phyloP scores from a whole-genome alignment of 2,113 vertebrate species.

The Marmota monax region DNA sequence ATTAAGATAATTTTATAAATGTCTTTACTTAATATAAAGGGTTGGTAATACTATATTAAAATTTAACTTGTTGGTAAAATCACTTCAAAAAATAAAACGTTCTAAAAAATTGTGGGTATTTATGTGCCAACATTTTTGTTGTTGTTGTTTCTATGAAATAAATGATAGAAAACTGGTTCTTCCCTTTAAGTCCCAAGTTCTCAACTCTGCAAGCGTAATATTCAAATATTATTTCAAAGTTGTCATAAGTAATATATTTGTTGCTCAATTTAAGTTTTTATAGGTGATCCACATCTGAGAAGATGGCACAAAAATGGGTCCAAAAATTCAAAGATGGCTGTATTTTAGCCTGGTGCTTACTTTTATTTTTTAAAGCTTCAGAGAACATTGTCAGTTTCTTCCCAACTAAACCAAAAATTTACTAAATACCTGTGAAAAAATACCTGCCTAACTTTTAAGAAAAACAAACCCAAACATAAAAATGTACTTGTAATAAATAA shows the following conservation, averaged over 20 bases:
- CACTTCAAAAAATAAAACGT: constrained; percentile 19
- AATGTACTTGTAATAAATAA: constrained; percentile 44
- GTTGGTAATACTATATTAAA: neutral
- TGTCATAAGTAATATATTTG: no score
- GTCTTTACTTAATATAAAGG: neutral
- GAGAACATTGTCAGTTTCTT: constrained; percentile 18
- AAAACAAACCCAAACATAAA: constrained; percentile 63
- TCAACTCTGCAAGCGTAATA: no score
- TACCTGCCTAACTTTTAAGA: neutral
- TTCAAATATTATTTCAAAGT: no score
- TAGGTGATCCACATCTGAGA: no score
- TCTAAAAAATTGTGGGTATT: neutral
- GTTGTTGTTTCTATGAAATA: constrained; percentile 29
- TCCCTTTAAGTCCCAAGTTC: neutral
- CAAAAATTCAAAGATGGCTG: constrained; percentile 32
- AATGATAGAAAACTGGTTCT: neutral
- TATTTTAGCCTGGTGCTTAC: neutral
- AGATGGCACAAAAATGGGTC: no score
- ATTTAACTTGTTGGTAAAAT: neutral
- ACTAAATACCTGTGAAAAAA: constrained; percentile 56
- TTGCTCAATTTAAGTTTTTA: no score
- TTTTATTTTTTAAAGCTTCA: constrained; percentile 33
- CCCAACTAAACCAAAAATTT: constrained; percentile 29
- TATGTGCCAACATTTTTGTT: neutral
- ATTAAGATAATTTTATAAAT: neutral